Evolutionary conservation across 2,113 vertebrate genomes (phyloP).

Genomic region (Hippoglossus stenolepis): DNA sequence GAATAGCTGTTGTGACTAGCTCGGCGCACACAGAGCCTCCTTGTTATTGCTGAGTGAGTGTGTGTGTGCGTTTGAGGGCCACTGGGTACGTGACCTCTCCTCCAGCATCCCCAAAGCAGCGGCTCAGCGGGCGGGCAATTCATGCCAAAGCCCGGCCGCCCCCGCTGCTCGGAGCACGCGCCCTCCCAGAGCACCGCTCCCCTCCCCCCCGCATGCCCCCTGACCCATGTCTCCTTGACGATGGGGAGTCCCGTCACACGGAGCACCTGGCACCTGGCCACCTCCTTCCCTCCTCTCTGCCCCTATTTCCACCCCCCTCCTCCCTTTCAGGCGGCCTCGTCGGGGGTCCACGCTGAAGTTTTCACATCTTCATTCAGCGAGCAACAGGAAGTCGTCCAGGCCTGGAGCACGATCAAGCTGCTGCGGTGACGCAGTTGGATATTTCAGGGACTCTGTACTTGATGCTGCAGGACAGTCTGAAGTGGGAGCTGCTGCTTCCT

Average conservation of each 20-base stretch:
- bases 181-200: conserved; percentile 21
- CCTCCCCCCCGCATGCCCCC: conserved; percentile 4
- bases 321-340: conserved; percentile 8
- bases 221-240: conserved; percentile 60
- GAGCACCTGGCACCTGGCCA: conserved; percentile 83
- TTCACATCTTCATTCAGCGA: conserved; percentile 55
- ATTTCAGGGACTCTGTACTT: not conserved
- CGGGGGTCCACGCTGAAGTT: conserved; percentile 45
- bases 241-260: conserved; percentile 61
- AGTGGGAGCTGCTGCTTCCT: not conserved
- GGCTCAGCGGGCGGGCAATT: conserved; percentile 66
- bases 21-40: conserved; percentile 44
- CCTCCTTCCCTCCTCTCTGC: conserved; percentile 7
- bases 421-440: conserved; percentile 12
- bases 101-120: conserved; percentile 45
- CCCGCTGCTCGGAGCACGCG: conserved; percentile 60
- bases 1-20: conserved; percentile 56
- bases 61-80: conserved; percentile 67
- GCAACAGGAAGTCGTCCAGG: conserved; percentile 29
- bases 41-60: conserved; percentile 48
- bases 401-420: conserved; percentile 21
- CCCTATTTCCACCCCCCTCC: not conserved
- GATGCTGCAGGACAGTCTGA: not conserved
- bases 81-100: conserved; percentile 70
- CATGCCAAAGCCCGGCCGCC: conserved; percentile 59